A percentile compares a stretch with the other conserved stretches of the same genome.
Conservation (phyloP, 2,888 invertebrate species). For the Ectobius pallidus region DNA sequence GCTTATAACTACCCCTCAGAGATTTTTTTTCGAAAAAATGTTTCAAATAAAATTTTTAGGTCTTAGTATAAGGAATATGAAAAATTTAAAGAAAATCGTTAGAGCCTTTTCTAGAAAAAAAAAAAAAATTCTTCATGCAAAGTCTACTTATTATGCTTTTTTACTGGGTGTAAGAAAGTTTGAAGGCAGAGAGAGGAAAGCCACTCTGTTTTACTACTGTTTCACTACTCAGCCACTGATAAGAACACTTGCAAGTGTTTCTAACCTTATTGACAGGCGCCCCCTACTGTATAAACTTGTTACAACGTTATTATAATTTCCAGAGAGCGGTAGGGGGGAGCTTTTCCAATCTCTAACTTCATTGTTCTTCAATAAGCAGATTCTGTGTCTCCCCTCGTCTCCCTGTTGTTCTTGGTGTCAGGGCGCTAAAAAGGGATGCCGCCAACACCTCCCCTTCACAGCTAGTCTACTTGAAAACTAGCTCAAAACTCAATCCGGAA, state of each 20-base stretch:
- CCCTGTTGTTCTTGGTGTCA: not conserved
- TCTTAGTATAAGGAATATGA: too few relatives aligned
- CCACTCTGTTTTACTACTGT: too few relatives aligned
- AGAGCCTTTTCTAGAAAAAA: too few relatives aligned
- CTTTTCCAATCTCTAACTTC: constrained; percentile 16
- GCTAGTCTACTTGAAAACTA: constrained; percentile 17
- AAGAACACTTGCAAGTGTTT: not conserved
- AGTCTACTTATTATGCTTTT: too few relatives aligned
- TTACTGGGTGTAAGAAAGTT: too few relatives aligned
- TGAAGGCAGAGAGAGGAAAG: too few relatives aligned
- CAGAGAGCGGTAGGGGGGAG: not conserved
- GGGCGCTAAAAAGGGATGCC: not conserved
- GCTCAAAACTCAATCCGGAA: constrained; percentile 24
- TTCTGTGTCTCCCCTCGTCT: too few relatives aligned
- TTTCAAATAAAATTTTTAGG: too few relatives aligned
- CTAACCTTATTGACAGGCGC: not conserved
- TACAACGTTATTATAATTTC: not conserved
- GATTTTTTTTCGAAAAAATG: too few relatives aligned
- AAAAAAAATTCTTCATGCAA: too few relatives aligned
- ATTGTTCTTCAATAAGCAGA: constrained; percentile 21
- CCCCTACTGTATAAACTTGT: not conserved
- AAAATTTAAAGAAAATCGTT: too few relatives aligned
- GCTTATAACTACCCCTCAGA: too few relatives aligned
- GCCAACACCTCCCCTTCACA: not conserved
- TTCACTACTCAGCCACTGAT: not conserved